A percentile compares a stretch with the other conserved stretches of the same genome.
Conservation (phyloP, 2,113 vertebrate species). For the Apus apus region DNA sequence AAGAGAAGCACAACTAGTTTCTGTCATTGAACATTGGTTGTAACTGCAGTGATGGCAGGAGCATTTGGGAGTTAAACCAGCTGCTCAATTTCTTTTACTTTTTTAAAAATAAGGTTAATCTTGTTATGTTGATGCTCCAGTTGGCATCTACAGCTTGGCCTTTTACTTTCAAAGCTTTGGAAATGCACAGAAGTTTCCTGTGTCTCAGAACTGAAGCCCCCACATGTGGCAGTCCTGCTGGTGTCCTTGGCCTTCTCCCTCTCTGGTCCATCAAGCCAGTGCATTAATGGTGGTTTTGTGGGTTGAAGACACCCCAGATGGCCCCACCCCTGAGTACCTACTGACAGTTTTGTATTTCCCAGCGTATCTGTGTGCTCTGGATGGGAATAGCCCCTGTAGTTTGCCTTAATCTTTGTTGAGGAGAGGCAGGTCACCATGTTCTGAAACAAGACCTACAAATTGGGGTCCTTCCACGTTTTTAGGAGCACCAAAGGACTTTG, state of each 20-base stretch:
- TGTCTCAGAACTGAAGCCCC: background rate
- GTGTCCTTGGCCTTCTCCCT: background rate
- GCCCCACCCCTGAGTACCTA: background rate
- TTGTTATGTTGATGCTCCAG: background rate
- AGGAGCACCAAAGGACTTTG: background rate
- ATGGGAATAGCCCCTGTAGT: background rate
- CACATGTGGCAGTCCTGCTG: background rate
- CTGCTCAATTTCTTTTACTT: background rate
- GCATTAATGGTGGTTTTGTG: background rate
- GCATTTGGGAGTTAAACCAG: background rate
- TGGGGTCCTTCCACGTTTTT: background rate
- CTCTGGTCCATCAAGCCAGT: background rate
- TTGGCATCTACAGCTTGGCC: background rate
- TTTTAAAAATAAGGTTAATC: background rate
- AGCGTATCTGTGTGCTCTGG: background rate
- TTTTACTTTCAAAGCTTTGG: background rate
- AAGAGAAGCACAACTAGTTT: constrained; percentile 24
- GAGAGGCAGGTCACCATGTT: background rate
- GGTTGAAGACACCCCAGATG: background rate
- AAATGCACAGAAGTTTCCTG: background rate
- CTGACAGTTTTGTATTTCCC: background rate
- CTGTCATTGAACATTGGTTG: background rate
- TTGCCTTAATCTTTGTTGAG: constrained; percentile 9
- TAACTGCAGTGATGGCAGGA: background rate
- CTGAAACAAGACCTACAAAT: background rate